phyloP scores from a whole-genome alignment of 2,797 vertebrate genomes.

The Tinamus major region DNA sequence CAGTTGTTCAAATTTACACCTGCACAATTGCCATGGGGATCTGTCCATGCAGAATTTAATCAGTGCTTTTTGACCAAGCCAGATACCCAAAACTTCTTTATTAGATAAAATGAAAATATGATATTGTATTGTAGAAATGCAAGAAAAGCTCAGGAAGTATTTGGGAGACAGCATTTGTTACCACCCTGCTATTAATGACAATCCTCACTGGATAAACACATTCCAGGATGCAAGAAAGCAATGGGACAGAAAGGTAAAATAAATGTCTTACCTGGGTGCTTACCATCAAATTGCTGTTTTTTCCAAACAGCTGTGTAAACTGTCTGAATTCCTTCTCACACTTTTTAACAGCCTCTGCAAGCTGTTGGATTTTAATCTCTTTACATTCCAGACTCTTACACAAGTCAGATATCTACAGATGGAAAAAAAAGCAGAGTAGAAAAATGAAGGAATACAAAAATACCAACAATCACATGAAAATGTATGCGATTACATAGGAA shows the following conservation, averaged over 20 bases:
- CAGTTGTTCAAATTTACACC: slow-evolving; percentile 1
- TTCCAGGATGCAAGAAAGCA: not conserved
- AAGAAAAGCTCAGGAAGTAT: not conserved
- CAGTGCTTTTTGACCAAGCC: not conserved
- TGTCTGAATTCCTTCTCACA: slow-evolving; percentile 86
- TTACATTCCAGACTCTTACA: slow-evolving; percentile 84
- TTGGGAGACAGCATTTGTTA: not conserved
- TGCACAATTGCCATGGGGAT: not conserved
- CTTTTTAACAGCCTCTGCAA: slow-evolving; percentile 80
- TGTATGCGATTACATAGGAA: not conserved
- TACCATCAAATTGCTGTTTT: slow-evolving; percentile 81
- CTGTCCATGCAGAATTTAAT: not conserved
- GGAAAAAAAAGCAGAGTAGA: not conserved
- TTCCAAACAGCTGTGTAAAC: slow-evolving; percentile 79
- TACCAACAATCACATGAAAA: not conserved
- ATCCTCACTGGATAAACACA: not conserved
- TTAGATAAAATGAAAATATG: not conserved
- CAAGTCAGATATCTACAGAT: slow-evolving; percentile 85
- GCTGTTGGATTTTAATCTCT: slow-evolving; percentile 85
- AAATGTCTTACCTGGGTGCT: slow-evolving; percentile 83
- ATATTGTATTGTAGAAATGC: not conserved
- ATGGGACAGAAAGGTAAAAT: not conserved
- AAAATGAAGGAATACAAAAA: not conserved
- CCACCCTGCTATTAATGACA: not conserved
- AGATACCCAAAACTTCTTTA: not conserved